Percentiles rank a stretch among this genome's conserved stretches.
Evolutionary conservation across 2,113 vertebrate genomes (phyloP).

Genomic region (Aramus guarauna): DNA sequence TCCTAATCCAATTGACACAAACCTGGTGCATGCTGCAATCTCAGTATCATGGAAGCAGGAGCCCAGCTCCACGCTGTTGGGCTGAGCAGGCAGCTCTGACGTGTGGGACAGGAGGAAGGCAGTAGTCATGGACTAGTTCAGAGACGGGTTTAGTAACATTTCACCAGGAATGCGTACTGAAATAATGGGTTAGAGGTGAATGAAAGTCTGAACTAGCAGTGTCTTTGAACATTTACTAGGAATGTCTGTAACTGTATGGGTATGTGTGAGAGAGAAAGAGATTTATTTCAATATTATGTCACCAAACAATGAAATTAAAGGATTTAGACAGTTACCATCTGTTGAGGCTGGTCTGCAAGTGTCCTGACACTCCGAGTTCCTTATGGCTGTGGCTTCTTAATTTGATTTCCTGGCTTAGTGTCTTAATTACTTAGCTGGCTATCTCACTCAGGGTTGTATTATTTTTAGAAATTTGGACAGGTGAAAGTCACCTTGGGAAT

Average conservation of each 20-base stretch:
- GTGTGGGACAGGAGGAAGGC: background rate
- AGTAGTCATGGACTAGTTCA: background rate
- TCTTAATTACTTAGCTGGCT: conserved; percentile 62
- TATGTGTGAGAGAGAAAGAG: background rate
- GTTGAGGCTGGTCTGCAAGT: conserved; percentile 49
- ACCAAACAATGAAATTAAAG: conserved; percentile 58
- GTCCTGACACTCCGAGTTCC: conserved; percentile 22
- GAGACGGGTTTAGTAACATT: background rate
- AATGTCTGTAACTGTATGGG: background rate
- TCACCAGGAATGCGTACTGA: background rate
- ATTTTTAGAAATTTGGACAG: conserved; percentile 16
- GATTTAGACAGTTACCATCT: conserved; percentile 56
- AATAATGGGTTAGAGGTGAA: background rate
- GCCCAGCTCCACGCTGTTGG: background rate
- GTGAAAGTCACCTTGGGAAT: background rate
- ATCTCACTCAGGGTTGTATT: conserved; percentile 1
- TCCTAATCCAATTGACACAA: background rate
- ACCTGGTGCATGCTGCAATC: background rate
- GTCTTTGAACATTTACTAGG: background rate
- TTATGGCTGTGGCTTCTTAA: conserved; percentile 52
- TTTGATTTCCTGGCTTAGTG: conserved; percentile 63
- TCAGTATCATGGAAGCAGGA: background rate
- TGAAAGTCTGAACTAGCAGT: background rate
- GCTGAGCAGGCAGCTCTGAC: background rate
- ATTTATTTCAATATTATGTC: conserved; percentile 63